Base-by-base conservation (phyloP, 2,113 vertebrate species). In the Gymnogyps californianus region DNA sequence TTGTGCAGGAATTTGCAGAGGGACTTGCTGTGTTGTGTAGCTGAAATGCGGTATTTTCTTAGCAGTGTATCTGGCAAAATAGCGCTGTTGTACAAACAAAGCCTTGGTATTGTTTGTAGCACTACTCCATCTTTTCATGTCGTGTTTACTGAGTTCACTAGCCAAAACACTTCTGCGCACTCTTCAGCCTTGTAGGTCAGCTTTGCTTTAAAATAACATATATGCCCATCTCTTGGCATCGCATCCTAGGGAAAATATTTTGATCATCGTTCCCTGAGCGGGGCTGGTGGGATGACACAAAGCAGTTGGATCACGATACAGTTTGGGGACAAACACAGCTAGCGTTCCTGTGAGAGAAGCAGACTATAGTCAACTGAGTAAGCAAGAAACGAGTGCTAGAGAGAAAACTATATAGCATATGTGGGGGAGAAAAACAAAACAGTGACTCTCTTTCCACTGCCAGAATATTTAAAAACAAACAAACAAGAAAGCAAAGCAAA, bases 361-460 rank as follows among this genome's bases (percentile, higher is more conserved):
- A 95, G 94, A 86, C 91, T 96, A 91, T 96, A 96, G 92, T 94
- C 94, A 97, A 97, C 91, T 91, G 95, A 96, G 93, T 96, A 96
- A 97, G 95, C 96, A 96, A 96, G 85, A 96, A 92, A 78, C 10
- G 12, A 89, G 64, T 79, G 92, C 34, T 83, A 94, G 59, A 82
- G 93, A 72, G 64, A 92, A 95, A 96, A 97, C 89, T 96, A 90
- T 97, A 93, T 92, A 97, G 95, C 95, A 94, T 93, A 95, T 95
- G 93, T 96, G 90, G 96, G 96, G 96, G 93, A 96, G 94, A 89
- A 93, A 96, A 96, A 92, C 95, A 97, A 96, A 97, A 91, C 95
- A 96, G 95, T 93, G 80, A 90, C 93, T 97, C 94, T 97, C 32
- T 90, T 96, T 90, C 80, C 76, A 38, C 79, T 97, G 90, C 95